A percentile compares a stretch with the other conserved stretches of the same genome.
Conservation (phyloP, 2,797 vertebrate species). For the Melopsittacus undulatus region DNA sequence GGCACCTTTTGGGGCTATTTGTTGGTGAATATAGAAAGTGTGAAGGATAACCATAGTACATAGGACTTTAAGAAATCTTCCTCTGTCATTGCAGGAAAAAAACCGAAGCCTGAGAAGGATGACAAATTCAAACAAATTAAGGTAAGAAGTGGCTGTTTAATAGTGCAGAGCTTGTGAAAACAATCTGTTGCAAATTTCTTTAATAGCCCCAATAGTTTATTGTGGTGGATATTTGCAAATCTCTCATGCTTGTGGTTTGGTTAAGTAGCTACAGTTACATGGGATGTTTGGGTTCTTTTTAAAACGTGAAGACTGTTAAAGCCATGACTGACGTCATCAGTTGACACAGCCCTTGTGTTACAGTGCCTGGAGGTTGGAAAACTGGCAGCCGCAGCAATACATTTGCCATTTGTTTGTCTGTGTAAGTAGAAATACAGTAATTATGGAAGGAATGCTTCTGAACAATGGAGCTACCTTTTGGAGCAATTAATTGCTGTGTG, state of each 20-base stretch:
- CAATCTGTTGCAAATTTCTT: slow-evolving; percentile 9
- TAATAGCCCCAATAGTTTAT: background rate
- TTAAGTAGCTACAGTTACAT: slow-evolving; percentile 14
- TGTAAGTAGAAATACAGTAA: slow-evolving; percentile 21
- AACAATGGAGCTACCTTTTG: slow-evolving; percentile 35
- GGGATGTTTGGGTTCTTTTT: background rate
- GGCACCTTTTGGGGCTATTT: background rate
- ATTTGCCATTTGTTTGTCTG: slow-evolving; percentile 26
- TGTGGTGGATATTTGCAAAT: slow-evolving; percentile 5
- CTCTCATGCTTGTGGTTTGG: slow-evolving; percentile 37
- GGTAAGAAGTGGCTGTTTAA: slow-evolving; percentile 72
- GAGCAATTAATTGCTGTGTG: background rate
- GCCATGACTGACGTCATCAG: background rate
- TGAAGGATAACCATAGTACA: background rate
- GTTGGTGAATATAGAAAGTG: background rate
- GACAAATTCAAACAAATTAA: slow-evolving; percentile 84
- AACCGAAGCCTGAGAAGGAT: slow-evolving; percentile 88
- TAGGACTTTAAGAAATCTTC: slow-evolving; percentile 11
- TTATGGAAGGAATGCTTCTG: slow-evolving; percentile 11
- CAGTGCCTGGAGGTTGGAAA: slow-evolving; percentile 47
- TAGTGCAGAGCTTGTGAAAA: background rate
- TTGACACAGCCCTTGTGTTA: slow-evolving; percentile 31
- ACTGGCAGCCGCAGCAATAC: slow-evolving; percentile 9
- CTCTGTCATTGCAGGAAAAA: slow-evolving; percentile 85
- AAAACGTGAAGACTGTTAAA: slow-evolving; percentile 11